Evolutionary conservation across 2,888 invertebrate genomes (phyloP).

Genomic region (Meloe dianella): DNA sequence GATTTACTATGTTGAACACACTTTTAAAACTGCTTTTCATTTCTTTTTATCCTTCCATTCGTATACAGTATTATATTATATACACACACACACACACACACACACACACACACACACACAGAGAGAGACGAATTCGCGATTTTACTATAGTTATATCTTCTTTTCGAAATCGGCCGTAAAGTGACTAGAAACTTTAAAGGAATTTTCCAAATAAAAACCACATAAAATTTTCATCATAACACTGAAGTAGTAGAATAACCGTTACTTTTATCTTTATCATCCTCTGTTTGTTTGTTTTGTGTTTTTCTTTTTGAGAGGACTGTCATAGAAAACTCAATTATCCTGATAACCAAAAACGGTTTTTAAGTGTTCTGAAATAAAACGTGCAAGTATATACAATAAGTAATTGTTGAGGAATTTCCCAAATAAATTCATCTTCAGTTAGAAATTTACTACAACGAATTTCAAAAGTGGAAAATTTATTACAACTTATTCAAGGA

Average conservation of each 20-base stretch:
- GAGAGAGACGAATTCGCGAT: conserved; percentile 28
- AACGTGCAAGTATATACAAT: no score
- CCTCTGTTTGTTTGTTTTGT: background rate
- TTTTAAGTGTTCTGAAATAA: conserved; percentile 8
- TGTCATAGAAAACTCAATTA: conserved; percentile 5
- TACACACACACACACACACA: background rate
- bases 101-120: background rate
- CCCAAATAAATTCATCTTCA: conserved; percentile 1
- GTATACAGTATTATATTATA: no score
- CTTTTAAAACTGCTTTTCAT: conserved; percentile 34
- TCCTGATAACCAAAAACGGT: conserved; percentile 11
- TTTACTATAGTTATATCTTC: conserved; percentile 34
- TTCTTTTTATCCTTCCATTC: conserved; percentile 33
- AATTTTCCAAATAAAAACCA: conserved; percentile 27
- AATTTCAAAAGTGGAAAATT: conserved; percentile 20
- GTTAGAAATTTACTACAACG: background rate
- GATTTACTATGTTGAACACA: conserved; percentile 38
- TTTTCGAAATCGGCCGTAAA: conserved; percentile 36
- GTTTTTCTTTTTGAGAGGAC: no score
- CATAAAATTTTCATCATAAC: conserved; percentile 29
- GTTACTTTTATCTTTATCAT: conserved; percentile 8
- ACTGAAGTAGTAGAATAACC: conserved; percentile 1
- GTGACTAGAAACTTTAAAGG: conserved; percentile 22
- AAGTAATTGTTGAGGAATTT: background rate
- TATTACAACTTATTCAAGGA: conserved; percentile 18